Base-by-base conservation (phyloP, 1,140 invertebrate genomes). In the Daktulosphaira vitifoliae region DNA sequence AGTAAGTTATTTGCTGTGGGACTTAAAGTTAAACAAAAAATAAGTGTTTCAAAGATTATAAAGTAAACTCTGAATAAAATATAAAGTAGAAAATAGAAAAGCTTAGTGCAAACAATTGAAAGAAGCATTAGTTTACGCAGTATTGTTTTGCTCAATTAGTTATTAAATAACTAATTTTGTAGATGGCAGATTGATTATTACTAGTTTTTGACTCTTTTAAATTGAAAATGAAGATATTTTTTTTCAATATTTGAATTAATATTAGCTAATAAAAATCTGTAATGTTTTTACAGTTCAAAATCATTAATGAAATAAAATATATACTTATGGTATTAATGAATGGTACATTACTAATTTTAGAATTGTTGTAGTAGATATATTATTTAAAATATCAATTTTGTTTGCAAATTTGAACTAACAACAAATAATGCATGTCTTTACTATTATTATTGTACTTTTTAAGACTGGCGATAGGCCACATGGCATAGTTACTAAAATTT, bases 1-100 rank as follows among this genome's bases (percentile, higher is more conserved):
- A 70, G 69, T 70, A 70, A 70, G 69, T 70, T 59, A 46, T 39
- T 44, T 26, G 15, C 53, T 37, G 5, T 42, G 46, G 18, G 46
- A 49, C 29, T 46, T 59, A 56, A 56, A 66, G 26, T 56, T 38
- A 54, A 49, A 49, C 22, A 20, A 33, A 38, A 38, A 22, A 56
- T 18, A 29, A 56, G 18, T 22, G 7, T 56, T 29, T 56, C 22
- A 20, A 38, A 56, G 29, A 18, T 56, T 56, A 8, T n/a, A 18
- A 18, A 29, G n/a, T 11, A 38, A 29, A 56, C 53, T 56, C 33
- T 59, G 18, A 46, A 25, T 33, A 48, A n/a, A 44, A 29, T 66
- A 25, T 56, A 25, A 50, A 50, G 46, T 56, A 62, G 56, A 62
- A 29, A 29, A 25, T 59, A 59, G 53, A 62, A 56, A 66, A 46